These are phyloP conservation scores for Aselliscus stoliczkanus DNA, from an alignment of 2,797 vertebrate species.

Conservation along the genomic window DNA sequence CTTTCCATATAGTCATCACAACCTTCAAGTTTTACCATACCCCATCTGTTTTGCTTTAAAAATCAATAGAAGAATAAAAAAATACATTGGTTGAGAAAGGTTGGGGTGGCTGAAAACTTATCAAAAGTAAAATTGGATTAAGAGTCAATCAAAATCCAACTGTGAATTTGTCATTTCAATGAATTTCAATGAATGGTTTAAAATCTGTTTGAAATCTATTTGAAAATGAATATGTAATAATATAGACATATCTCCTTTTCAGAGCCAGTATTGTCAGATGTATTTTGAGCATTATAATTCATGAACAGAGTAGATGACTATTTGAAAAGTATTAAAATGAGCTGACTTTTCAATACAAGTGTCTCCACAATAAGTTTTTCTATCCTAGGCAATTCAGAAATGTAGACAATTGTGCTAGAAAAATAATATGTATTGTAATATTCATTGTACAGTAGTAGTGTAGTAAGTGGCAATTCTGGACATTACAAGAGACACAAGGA, in stretches of 20 bases:
- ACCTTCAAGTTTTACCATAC: conserved; percentile 55
- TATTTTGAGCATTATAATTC: conserved; percentile 90
- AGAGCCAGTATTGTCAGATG: conserved; percentile 85
- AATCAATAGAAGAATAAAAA: conserved; percentile 73
- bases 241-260: conserved; percentile 86
- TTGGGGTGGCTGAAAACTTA: conserved; percentile 76
- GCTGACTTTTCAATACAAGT: conserved; percentile 89
- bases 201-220: conserved; percentile 89
- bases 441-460: conserved; percentile 87
- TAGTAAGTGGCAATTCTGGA: conserved; percentile 90
- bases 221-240: conserved; percentile 89
- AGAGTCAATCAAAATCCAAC: conserved; percentile 86
- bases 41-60: conserved; percentile 69
- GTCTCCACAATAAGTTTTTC: conserved; percentile 88
- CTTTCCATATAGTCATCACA: conserved; percentile 34
- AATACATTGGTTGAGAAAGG: conserved; percentile 71
- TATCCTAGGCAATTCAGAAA: conserved; percentile 86
- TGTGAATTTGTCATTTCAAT: conserved; percentile 87
- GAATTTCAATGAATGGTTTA: conserved; percentile 88
- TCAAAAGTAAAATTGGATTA: conserved; percentile 89
- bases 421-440: conserved; percentile 90
- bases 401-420: conserved; percentile 86
- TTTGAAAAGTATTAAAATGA: conserved; percentile 92
- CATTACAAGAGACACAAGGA: conserved; percentile 90
- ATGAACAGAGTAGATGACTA: conserved; percentile 88